phyloP scores from a whole-genome alignment of 23 tunicate genomes.

The Clavelina lepadiformis region DNA sequence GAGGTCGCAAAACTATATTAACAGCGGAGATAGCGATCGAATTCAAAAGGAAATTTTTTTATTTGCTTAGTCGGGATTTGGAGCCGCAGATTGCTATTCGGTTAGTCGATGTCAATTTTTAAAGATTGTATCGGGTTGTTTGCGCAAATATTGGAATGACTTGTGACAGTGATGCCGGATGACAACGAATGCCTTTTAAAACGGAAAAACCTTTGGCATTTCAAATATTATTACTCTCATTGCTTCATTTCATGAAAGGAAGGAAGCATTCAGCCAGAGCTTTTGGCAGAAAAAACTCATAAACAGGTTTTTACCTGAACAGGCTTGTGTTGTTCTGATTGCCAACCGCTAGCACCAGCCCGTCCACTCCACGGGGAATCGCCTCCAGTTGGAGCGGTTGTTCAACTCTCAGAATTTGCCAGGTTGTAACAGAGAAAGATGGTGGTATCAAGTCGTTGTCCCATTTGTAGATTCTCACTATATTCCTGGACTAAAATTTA shows the following conservation, averaged over 20 bases:
- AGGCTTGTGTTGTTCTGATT: constrained; percentile 25
- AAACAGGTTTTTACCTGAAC: constrained; percentile 33
- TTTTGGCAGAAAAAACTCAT: neutral
- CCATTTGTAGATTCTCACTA: constrained; percentile 61
- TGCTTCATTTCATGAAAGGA: neutral
- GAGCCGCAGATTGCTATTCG: too few relatives aligned
- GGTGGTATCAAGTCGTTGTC: constrained; percentile 22
- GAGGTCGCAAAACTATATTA: too few relatives aligned
- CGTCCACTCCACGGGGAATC: constrained; percentile 8
- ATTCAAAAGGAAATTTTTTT: too few relatives aligned
- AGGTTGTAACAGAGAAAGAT: too few relatives aligned
- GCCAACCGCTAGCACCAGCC: constrained; percentile 42
- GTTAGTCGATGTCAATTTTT: too few relatives aligned
- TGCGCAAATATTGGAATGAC: too few relatives aligned
- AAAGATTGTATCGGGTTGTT: too few relatives aligned
- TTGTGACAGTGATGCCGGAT: too few relatives aligned
- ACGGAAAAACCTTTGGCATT: too few relatives aligned
- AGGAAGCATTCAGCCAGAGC: neutral
- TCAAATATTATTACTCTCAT: neutral
- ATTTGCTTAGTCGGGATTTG: too few relatives aligned
- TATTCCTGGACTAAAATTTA: constrained; percentile 23
- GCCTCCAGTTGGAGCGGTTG: constrained; percentile 45
- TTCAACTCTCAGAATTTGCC: constrained; percentile 28
- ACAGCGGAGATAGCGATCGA: too few relatives aligned
- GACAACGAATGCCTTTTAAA: too few relatives aligned